These are phyloP conservation scores for Lasioglossum malachurum DNA, from an alignment of 2,888 invertebrate genomes.

Conservation along the genomic window DNA sequence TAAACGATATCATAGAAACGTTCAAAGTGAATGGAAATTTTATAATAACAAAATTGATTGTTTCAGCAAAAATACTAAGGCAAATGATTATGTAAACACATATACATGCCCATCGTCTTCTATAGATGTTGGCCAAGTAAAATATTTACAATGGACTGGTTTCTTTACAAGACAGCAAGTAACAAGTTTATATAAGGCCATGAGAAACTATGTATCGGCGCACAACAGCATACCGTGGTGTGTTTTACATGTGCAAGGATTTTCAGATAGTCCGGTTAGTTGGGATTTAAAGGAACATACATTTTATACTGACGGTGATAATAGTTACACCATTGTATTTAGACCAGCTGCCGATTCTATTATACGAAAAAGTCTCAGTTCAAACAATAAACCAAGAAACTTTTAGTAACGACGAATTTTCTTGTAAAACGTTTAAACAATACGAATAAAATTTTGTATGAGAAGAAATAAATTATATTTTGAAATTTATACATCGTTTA, in stretches of 20 bases:
- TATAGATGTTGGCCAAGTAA: slow-evolving; percentile 80
- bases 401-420: slow-evolving; percentile 67
- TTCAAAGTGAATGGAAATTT: slow-evolving; percentile 15
- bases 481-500: slow-evolving; percentile 45
- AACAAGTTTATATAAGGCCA: slow-evolving; percentile 78
- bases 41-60: slow-evolving; percentile 18
- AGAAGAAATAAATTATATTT: slow-evolving; percentile 29
- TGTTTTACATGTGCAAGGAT: slow-evolving; percentile 87
- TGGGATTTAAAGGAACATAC: slow-evolving; percentile 85
- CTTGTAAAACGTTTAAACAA: slow-evolving; percentile 25
- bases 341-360: slow-evolving; percentile 78
- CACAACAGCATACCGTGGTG: slow-evolving; percentile 84
- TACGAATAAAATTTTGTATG: slow-evolving; percentile 36
- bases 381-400: slow-evolving; percentile 81
- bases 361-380: slow-evolving; percentile 82
- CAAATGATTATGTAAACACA: slow-evolving; percentile 82
- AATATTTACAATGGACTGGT: slow-evolving; percentile 85
- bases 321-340: slow-evolving; percentile 85
- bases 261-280: slow-evolving; percentile 86
- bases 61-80: slow-evolving; percentile 75
- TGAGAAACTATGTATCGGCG: slow-evolving; percentile 77
- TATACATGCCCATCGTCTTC: slow-evolving; percentile 83
- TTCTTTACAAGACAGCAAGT: slow-evolving; percentile 85
- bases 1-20: slow-evolving; percentile 11
- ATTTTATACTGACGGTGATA: slow-evolving; percentile 86